Evolutionary conservation across 2,888 invertebrate species (phyloP).

Genomic region (Megaustenia siamemsis): DNA sequence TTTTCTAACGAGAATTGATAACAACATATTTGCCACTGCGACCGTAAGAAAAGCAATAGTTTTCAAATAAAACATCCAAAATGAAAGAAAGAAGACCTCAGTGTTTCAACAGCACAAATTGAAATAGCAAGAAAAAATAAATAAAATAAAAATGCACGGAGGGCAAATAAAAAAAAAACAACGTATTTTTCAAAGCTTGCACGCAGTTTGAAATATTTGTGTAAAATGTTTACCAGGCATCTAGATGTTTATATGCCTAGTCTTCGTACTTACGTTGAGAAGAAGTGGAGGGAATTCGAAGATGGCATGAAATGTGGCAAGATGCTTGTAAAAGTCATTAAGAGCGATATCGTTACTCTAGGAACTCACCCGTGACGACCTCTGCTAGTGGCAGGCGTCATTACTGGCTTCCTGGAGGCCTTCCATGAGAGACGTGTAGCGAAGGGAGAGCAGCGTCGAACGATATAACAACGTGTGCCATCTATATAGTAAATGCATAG

Average conservation of each 20-base stretch:
- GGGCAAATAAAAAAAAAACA: background rate
- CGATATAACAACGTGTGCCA: background rate
- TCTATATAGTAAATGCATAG: background rate
- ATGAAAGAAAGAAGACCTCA: too few relatives aligned
- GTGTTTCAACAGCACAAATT: too few relatives aligned
- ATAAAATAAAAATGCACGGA: too few relatives aligned
- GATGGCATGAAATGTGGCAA: slow-evolving; percentile 31
- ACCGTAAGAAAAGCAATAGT: too few relatives aligned
- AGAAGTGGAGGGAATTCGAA: background rate
- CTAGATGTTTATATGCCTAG: background rate
- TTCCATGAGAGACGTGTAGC: background rate
- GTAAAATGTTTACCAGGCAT: background rate
- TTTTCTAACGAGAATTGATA: too few relatives aligned
- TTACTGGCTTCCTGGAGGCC: slow-evolving; percentile 20
- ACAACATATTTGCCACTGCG: too few relatives aligned
- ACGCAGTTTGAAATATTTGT: too few relatives aligned
- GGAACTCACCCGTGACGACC: slow-evolving; percentile 38
- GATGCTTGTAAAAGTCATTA: slow-evolving; percentile 30
- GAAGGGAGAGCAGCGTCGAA: background rate
- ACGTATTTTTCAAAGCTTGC: too few relatives aligned
- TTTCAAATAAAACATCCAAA: too few relatives aligned
- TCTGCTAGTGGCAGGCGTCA: slow-evolving; percentile 3
- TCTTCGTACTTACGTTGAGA: background rate
- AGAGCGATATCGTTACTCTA: slow-evolving; percentile 41
- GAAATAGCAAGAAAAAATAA: too few relatives aligned